Evolutionary conservation across 2,113 vertebrate genomes (phyloP), one percentile per base, ranked within the genome.

Genomic region (Pungitius pungitius): DNA sequence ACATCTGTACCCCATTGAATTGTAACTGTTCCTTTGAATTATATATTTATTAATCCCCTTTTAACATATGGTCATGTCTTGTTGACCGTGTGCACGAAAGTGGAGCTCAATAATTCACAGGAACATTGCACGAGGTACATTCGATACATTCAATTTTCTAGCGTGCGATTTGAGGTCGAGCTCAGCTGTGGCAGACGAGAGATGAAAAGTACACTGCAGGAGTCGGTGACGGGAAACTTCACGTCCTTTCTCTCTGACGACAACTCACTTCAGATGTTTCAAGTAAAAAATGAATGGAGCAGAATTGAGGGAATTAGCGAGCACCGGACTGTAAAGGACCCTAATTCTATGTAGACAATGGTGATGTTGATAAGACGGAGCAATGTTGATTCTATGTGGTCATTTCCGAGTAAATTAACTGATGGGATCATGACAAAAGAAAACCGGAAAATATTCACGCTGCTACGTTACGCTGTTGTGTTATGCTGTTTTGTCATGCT

Each of bases 231-330:
- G 10, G 64, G 52, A 43, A 33, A 81, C 77, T 65, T 72, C 57
- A 20, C 57, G 14, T 80, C 49, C 68, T 45, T 5, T 37, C 69
- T 75, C 81, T 80, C 61, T 0, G 24, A 74, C 73, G 65, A 60
- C 47, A 6, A 26, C 59, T 83, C 52, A 18, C 72, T 61, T 81
- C 78, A 78, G 52, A 75, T 10, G 66, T n/a, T 40, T 17, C 20
- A n/a, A 42, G 39, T 42, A 37, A 3, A 22, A 17, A 15, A 1
- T 37, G 3, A 24, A 52, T 27, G 33, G 40, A 30, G 45, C 35
- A 64, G 20, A 67, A 27, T 14, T 62, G 11, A 47, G 22, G 22
- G 35, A 43, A 51, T 17, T 22, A 45, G 4, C n/a, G n/a, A n/a
- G n/a, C n/a, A n/a, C n/a, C n/a, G n/a, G n/a, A n/a, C n/a, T n/a